Conservation (phyloP, 2,797 vertebrate genomes). For the Pteropus rufus region DNA sequence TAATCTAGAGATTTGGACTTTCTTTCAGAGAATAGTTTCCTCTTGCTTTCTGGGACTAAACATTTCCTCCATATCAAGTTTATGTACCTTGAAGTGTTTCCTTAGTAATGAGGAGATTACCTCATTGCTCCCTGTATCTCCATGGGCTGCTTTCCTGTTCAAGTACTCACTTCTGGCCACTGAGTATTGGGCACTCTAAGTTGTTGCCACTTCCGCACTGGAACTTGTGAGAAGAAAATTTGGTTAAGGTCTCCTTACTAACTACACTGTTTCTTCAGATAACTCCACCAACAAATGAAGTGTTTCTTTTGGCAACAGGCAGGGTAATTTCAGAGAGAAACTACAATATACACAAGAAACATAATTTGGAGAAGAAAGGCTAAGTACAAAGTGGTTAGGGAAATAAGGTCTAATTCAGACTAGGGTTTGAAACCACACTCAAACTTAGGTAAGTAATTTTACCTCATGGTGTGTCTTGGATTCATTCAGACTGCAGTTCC, state of each 20-base stretch:
- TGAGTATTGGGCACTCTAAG: background rate
- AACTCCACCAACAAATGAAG: background rate
- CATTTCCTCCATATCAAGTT: background rate
- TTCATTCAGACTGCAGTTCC: background rate
- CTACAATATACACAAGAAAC: background rate
- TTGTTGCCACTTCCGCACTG: background rate
- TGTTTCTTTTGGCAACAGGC: background rate
- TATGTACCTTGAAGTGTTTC: background rate
- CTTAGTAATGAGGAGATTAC: background rate
- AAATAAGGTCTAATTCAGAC: background rate
- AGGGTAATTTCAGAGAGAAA: background rate
- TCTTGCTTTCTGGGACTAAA: background rate
- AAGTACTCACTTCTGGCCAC: background rate
- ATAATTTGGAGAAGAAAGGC: background rate
- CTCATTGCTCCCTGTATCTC: rapidly evolving
- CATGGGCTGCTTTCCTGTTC: background rate
- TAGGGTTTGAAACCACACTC: background rate
- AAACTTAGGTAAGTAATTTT: background rate
- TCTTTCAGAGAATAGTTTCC: background rate
- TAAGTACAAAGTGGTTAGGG: background rate
- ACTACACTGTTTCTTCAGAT: background rate
- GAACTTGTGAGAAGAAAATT: background rate
- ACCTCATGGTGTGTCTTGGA: background rate
- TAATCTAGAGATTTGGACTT: background rate
- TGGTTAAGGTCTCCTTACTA: background rate